Conservation (phyloP, 2,797 vertebrate species). For the Lycodopsis pacificus region DNA sequence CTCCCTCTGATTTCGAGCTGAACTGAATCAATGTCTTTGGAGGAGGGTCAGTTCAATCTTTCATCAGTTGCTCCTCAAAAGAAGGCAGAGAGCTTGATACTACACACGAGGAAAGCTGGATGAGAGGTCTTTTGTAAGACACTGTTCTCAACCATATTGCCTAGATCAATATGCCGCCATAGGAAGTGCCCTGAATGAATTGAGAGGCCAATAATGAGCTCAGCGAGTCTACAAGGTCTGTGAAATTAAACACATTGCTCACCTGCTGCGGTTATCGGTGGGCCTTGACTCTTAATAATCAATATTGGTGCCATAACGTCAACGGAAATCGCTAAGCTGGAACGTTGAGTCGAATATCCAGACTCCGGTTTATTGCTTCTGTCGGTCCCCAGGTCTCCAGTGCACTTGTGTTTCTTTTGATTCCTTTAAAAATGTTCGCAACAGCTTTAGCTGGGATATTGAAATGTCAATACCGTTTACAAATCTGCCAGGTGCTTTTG, state of each 20-base stretch:
- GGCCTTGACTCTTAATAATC: slow-evolving; percentile 66
- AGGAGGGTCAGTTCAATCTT: slow-evolving; percentile 55
- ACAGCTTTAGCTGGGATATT: slow-evolving; percentile 27
- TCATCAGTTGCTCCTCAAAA: slow-evolving; percentile 53
- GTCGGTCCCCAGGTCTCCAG: slow-evolving; percentile 31
- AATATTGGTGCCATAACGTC: slow-evolving; percentile 50
- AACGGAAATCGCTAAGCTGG: slow-evolving; percentile 56
- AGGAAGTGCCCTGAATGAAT: slow-evolving; percentile 71
- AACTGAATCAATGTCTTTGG: slow-evolving; percentile 71
- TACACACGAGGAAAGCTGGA: slow-evolving; percentile 39
- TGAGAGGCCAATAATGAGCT: slow-evolving; percentile 77
- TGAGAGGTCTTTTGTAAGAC: slow-evolving; percentile 69
- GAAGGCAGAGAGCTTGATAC: slow-evolving; percentile 36
- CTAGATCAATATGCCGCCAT: slow-evolving; percentile 76
- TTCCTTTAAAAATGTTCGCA: slow-evolving; percentile 34
- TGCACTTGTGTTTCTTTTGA: slow-evolving; percentile 38
- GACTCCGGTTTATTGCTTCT: slow-evolving; percentile 45
- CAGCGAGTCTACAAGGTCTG: slow-evolving; percentile 62
- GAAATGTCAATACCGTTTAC: slow-evolving; percentile 52
- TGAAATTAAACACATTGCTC: slow-evolving; percentile 83
- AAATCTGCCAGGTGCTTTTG: slow-evolving; percentile 15
- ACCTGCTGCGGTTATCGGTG: slow-evolving; percentile 67
- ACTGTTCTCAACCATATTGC: slow-evolving; percentile 64
- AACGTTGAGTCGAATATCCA: slow-evolving; percentile 46
- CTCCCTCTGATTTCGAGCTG: slow-evolving; percentile 56